Conservation (phyloP, 1,140 invertebrate species). For the Andrena cerasifolii region DNA sequence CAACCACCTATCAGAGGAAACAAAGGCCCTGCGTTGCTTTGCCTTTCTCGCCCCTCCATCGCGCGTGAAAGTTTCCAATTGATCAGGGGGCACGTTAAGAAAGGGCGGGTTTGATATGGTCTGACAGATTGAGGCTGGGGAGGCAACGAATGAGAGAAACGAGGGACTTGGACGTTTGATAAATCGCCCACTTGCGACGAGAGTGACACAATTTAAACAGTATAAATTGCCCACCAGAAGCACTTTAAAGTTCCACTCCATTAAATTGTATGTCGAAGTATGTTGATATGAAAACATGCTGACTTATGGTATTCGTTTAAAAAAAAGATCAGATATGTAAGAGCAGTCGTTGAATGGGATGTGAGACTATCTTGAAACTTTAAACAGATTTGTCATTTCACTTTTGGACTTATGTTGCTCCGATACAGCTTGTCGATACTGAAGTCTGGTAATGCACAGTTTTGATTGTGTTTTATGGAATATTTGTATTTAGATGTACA, state of each 20-base stretch:
- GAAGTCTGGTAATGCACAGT: too few species aligned
- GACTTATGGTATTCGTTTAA: too few species aligned
- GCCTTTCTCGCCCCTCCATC: constrained; percentile 4
- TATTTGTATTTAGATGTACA: too few species aligned
- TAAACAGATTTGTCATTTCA: too few species aligned
- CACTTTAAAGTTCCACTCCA: background rate
- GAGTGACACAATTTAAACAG: background rate
- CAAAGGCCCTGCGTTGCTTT: constrained; percentile 29
- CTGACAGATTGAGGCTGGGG: background rate
- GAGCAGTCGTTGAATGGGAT: too few species aligned
- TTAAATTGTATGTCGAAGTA: too few species aligned
- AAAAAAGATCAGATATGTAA: too few species aligned
- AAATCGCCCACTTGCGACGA: background rate
- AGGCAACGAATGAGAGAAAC: background rate
- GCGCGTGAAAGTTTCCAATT: constrained; percentile 15
- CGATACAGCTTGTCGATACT: too few species aligned
- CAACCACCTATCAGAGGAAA: constrained; percentile 12
- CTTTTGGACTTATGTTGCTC: too few species aligned
- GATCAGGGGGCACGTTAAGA: background rate
- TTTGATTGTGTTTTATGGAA: too few species aligned
- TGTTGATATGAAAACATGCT: too few species aligned
- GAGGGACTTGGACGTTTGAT: background rate
- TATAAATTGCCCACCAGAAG: background rate
- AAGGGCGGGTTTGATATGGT: background rate
- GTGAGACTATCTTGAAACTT: too few species aligned